Base-by-base conservation (phyloP, 2,888 invertebrate genomes). In the Embidobia sp. region DNA sequence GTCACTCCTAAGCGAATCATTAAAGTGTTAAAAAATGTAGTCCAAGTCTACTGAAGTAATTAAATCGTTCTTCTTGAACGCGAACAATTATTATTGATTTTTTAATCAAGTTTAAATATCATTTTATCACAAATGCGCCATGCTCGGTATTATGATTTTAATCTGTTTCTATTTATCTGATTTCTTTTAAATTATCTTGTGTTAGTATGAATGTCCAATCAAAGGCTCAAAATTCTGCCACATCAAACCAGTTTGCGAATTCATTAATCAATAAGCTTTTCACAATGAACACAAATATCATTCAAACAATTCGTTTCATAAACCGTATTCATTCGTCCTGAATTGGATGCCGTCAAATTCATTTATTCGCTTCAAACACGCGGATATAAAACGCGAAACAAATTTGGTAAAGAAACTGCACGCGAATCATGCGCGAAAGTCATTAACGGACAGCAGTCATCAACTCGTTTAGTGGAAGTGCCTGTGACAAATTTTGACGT, bases 401-500 rank as follows among this genome's bases (percentile, higher is more conserved):
- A 13, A 11, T 3, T 8, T 2, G 3, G 6, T 2, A 1, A 8
- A 44, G 42, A 29, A 26, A 66, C 10, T 7, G 7, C 7, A 8
- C 22, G 29, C 27, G 31, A 57, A 40, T 40, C 10, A 48, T 40
- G 31, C 29, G 15, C 44, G 10, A n/a, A 33, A 59, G 26, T 51
- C 59, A 61, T 61, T 51, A 19, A 70, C 40, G 51, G 18, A 29
- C 15, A 53, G 69, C 64, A 46, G 26, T 69, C 64, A 66, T 64
- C 64, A 63, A 78, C 67, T 72, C 63, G 72, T 59, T 61, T 48
- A 59, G 57, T 72, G 77, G 72, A 74, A 81, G 66, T 73, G 80
- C 80, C 80, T 72, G 66, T 81, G 82, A 83, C 80, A 78, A 73
- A 83, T 83, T 72, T 77, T 67, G 40, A 73, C 75, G 80, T 79